Conservation (phyloP, 2,113 vertebrate species). For the Seriola aureovittata region DNA sequence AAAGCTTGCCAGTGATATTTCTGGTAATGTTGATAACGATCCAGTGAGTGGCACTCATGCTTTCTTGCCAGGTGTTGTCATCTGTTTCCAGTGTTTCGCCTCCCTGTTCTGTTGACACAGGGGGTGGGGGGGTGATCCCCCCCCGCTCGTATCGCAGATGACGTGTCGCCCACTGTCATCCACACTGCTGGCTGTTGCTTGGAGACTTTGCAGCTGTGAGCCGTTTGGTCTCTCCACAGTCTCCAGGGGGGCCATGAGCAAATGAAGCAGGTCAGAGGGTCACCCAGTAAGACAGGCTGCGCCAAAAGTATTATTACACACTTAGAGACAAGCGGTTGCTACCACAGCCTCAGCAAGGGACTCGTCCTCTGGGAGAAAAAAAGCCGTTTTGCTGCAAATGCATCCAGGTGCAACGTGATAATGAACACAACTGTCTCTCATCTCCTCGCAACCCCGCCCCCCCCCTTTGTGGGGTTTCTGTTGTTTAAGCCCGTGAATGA, state of each 20-base stretch:
- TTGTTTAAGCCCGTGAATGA: conserved; percentile 9
- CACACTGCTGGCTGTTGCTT: conserved; percentile 54
- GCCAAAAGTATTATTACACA: conserved; percentile 63
- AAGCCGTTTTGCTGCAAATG: conserved; percentile 34
- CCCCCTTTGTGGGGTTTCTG: conserved; percentile 10
- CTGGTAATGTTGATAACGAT: conserved; percentile 7
- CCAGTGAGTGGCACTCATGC: background rate
- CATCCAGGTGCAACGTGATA: conserved; percentile 57
- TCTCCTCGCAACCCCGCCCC: conserved; percentile 10
- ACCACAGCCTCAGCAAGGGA: conserved; percentile 18
- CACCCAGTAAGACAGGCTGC: conserved; percentile 40
- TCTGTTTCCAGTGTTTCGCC: conserved; percentile 8
- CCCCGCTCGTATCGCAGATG: background rate
- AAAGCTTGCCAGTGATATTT: conserved; percentile 16
- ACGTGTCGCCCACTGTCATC: conserved; percentile 5
- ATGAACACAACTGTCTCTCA: conserved; percentile 63
- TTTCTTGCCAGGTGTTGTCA: conserved; percentile 17
- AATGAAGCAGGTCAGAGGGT: conserved; percentile 70
- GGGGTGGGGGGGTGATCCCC: conserved; percentile 3
- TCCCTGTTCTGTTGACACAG: conserved; percentile 3
- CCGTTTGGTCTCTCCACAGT: conserved; percentile 37
- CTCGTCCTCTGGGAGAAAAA: conserved; percentile 32
- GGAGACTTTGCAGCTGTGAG: conserved; percentile 55
- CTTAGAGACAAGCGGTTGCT: conserved; percentile 37
- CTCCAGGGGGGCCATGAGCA: conserved; percentile 37